Conservation (phyloP, 2,797 vertebrate genomes). For the Pelochelys cantorii region DNA sequence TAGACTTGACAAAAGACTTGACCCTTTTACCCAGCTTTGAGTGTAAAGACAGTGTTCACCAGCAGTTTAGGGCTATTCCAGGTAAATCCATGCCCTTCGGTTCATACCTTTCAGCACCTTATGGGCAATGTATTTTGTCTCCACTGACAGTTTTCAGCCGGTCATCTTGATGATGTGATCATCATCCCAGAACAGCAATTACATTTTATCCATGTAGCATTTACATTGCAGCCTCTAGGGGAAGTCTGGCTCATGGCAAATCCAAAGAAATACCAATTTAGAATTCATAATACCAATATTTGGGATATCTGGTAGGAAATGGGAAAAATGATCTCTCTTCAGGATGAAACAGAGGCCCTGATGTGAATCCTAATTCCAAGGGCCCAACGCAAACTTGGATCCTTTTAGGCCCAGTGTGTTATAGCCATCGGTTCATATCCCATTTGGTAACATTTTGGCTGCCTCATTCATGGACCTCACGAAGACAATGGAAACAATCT, state of each 20-base stretch:
- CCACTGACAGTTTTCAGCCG: background rate
- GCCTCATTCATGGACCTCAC: background rate
- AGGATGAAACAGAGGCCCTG: background rate
- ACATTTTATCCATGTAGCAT: background rate
- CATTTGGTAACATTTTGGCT: background rate
- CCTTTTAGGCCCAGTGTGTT: background rate
- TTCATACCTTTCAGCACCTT: background rate
- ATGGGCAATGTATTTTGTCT: background rate
- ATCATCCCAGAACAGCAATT: background rate
- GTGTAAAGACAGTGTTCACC: background rate
- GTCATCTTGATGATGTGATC: background rate
- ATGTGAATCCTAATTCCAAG: background rate
- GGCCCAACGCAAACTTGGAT: background rate
- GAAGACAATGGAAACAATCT: background rate
- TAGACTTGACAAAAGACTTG: background rate
- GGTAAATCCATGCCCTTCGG: background rate
- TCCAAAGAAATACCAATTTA: background rate
- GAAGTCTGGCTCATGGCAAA: background rate
- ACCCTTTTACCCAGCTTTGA: background rate
- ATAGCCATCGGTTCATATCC: background rate
- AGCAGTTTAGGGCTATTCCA: background rate
- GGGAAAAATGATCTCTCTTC: background rate
- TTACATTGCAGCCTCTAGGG: background rate
- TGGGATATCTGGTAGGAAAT: background rate
- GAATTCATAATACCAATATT: background rate